Percentiles rank a stretch among this genome's conserved stretches.
Evolutionary conservation across 2,888 invertebrate species (phyloP).

Genomic region (Bellardia bayeri): DNA sequence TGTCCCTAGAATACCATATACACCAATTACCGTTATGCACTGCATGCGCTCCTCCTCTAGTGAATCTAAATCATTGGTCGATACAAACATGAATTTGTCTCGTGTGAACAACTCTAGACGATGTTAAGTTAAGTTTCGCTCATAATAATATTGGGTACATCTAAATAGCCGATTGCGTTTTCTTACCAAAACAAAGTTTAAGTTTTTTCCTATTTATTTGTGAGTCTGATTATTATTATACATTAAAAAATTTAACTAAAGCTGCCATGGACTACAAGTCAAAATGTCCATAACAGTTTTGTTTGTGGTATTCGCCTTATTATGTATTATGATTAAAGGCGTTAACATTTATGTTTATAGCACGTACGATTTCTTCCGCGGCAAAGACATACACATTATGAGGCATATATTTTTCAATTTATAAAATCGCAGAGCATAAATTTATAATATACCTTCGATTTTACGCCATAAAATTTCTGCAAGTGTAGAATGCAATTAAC

Average conservation of each 20-base stretch:
- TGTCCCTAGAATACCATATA: too few relatives aligned
- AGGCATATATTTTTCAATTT: slow-evolving; percentile 23
- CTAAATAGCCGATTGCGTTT: too few relatives aligned
- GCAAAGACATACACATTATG: slow-evolving; percentile 5
- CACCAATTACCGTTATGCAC: too few relatives aligned
- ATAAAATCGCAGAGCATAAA: not conserved
- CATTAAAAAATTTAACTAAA: not conserved
- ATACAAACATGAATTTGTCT: too few relatives aligned
- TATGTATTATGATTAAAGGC: slow-evolving; percentile 64
- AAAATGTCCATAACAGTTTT: slow-evolving; percentile 13
- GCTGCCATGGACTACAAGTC: slow-evolving; percentile 33
- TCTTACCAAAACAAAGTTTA: too few relatives aligned
- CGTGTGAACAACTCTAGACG: too few relatives aligned
- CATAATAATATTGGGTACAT: too few relatives aligned
- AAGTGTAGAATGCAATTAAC: slow-evolving; percentile 52
- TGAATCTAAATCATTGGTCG: too few relatives aligned
- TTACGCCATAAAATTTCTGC: slow-evolving; percentile 53
- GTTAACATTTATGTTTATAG: slow-evolving; percentile 54
- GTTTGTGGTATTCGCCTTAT: slow-evolving; percentile 21
- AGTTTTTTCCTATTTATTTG: not conserved
- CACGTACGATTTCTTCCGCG: slow-evolving; percentile 32
- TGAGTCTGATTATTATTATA: not conserved
- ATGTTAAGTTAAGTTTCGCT: too few relatives aligned
- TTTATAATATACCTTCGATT: slow-evolving; percentile 9
- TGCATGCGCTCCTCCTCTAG: too few relatives aligned